Evolutionary conservation across 2,888 invertebrate genomes (phyloP).

Genomic region (Synergus itoensis): DNA sequence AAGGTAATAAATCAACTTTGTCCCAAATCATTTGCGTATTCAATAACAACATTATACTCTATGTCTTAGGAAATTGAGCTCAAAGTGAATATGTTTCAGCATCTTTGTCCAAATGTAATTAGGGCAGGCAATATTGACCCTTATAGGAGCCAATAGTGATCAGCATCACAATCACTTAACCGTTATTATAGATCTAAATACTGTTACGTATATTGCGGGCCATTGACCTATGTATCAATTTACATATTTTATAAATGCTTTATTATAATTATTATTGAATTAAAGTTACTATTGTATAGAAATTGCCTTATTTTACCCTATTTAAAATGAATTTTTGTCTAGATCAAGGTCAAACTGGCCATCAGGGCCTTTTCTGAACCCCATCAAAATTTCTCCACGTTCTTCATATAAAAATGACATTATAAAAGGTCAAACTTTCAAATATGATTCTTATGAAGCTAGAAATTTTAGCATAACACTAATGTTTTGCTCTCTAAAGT

Average conservation of each 20-base stretch:
- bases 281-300: too few relatives aligned
- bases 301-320: too few relatives aligned
- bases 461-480: background rate
- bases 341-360: too few relatives aligned
- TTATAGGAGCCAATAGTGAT: background rate
- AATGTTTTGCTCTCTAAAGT: constrained; percentile 3
- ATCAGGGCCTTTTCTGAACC: too few relatives aligned
- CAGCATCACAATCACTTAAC: background rate
- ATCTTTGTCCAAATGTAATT: background rate
- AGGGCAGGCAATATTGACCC: constrained; percentile 2
- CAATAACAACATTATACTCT: background rate
- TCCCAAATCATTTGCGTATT: too few relatives aligned
- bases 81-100: background rate
- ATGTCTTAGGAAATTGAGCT: background rate
- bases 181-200: background rate
- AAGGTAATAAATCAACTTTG: background rate
- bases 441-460: too few relatives aligned
- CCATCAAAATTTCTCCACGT: too few relatives aligned
- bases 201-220: background rate
- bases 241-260: background rate
- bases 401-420: background rate
- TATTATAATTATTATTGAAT: background rate
- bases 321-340: too few relatives aligned
- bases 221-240: background rate
- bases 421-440: background rate